Evolutionary conservation across 2,888 invertebrate genomes (phyloP).

Genomic region (Eristalinus aeneus): DNA sequence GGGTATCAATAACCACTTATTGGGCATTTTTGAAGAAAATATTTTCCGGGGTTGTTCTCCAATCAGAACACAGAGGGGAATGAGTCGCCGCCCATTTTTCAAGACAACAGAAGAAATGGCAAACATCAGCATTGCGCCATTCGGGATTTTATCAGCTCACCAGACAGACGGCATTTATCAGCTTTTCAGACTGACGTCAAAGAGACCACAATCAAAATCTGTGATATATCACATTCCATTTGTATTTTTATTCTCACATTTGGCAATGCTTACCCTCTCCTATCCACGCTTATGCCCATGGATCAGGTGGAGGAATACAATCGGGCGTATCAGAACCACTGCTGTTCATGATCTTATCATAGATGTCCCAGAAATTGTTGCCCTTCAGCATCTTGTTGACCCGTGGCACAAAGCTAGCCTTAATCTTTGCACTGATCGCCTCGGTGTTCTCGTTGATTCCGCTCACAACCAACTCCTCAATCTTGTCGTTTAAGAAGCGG

Average conservation of each 20-base stretch:
- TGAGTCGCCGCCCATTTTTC: background rate
- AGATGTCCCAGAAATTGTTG: constrained; percentile 73
- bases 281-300: background rate
- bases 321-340: constrained; percentile 33
- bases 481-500: constrained; percentile 74
- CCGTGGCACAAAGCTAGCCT: constrained; percentile 73
- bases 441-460: constrained; percentile 77
- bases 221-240: background rate
- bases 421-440: constrained; percentile 72
- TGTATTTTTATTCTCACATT: background rate
- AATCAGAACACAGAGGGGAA: background rate
- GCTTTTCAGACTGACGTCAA: background rate
- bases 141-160: background rate
- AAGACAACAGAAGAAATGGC: background rate
- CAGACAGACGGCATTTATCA: background rate
- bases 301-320: constrained; percentile 25
- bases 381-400: constrained; percentile 76
- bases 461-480: constrained; percentile 75
- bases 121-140: background rate
- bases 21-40: background rate
- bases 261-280: background rate
- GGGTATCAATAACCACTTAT: background rate
- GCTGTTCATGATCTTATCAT: constrained; percentile 70
- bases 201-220: background rate
- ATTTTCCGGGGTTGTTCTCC: background rate